Evolutionary conservation across 2,113 vertebrate genomes (phyloP).

Genomic region (Oostethus manadensis): DNA sequence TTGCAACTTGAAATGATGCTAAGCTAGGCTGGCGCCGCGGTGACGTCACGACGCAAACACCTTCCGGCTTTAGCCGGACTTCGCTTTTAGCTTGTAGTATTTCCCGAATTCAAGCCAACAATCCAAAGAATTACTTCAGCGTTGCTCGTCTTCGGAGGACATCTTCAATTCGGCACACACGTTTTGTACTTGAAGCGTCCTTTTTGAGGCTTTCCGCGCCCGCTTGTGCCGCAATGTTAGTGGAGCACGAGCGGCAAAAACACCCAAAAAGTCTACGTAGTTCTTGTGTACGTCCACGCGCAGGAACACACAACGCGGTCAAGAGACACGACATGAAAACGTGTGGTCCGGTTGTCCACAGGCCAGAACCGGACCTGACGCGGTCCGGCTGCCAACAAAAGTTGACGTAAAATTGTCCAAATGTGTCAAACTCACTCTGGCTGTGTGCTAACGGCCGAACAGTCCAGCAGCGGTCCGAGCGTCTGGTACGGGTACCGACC

Average conservation of each 20-base stretch:
- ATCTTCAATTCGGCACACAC: not conserved
- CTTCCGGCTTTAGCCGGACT: conserved; percentile 6
- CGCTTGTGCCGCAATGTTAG: not conserved
- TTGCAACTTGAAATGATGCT: not conserved
- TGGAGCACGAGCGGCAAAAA: not conserved
- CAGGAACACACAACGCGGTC: not conserved
- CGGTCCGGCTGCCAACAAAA: not conserved
- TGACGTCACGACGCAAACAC: conserved; percentile 2
- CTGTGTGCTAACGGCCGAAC: not conserved
- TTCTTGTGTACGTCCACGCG: no score
- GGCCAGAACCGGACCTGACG: not conserved
- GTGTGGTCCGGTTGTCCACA: not conserved
- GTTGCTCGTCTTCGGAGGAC: not conserved
- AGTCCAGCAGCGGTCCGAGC: not conserved
- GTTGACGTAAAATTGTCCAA: not conserved
- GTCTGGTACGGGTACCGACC: conserved; percentile 30
- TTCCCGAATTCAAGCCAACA: not conserved
- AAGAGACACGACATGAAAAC: not conserved
- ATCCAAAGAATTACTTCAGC: not conserved
- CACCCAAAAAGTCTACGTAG: no score
- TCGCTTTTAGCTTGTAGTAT: no score
- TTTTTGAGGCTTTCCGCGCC: not conserved
- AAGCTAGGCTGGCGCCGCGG: not conserved
- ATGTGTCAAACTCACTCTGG: conserved; percentile 24
- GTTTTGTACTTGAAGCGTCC: no score